phyloP scores from a whole-genome alignment of 2,888 invertebrate species.

The Cataglyphis cursor region DNA sequence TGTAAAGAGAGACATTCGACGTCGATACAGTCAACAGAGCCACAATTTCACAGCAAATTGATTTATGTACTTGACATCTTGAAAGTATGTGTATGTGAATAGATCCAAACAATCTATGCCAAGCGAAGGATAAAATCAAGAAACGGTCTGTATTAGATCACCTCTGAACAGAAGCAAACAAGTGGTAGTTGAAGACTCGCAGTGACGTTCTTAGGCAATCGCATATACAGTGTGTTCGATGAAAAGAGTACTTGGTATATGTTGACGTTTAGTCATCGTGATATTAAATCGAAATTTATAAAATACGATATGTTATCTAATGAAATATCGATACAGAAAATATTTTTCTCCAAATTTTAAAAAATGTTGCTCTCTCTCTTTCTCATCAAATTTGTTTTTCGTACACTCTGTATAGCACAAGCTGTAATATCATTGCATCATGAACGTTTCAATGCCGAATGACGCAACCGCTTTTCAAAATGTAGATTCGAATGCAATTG shows the following conservation, averaged over 20 bases:
- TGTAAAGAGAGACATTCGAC: neutral
- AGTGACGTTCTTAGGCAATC: slow-evolving; percentile 7
- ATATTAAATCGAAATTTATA: neutral
- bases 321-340: neutral
- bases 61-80: slow-evolving; percentile 31
- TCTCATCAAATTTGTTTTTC: neutral
- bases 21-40: neutral
- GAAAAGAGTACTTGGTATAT: neutral
- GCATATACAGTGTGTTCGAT: neutral
- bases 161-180: slow-evolving; percentile 1
- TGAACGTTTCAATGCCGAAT: slow-evolving; percentile 11
- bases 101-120: neutral
- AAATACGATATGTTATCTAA: neutral
- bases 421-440: neutral
- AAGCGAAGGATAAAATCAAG: slow-evolving; percentile 29
- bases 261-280: neutral
- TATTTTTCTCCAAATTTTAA: neutral
- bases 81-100: slow-evolving; percentile 4
- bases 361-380: neutral
- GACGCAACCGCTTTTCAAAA: slow-evolving; percentile 31
- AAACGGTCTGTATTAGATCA: slow-evolving; percentile 41
- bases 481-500: slow-evolving; percentile 8
- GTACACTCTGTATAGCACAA: neutral
- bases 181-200: slow-evolving; percentile 14
- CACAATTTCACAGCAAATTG: neutral